These are phyloP conservation scores for Tachysurus fulvidraco DNA, from an alignment of 2,113 vertebrate species.

Conservation along the genomic window DNA sequence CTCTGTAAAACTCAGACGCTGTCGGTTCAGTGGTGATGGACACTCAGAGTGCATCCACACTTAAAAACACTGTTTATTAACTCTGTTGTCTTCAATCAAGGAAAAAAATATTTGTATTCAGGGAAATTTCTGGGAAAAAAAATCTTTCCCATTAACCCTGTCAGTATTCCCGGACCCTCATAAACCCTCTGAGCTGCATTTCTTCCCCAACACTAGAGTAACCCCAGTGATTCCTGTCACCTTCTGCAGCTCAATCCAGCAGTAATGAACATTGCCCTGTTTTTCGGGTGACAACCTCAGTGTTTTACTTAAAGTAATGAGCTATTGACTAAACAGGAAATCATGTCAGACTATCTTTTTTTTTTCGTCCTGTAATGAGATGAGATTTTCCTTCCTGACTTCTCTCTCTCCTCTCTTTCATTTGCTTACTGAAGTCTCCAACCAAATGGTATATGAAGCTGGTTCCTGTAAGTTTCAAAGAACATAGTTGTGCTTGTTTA, in stretches of 20 bases:
- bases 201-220: neutral
- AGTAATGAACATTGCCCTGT: neutral
- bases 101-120: too few relatives aligned
- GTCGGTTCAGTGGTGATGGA: neutral
- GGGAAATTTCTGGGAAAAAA: neutral
- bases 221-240: neutral
- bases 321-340: conserved; percentile 27
- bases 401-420: conserved; percentile 13
- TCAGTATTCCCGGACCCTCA: neutral
- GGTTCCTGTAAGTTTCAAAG: conserved; percentile 94
- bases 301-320: conserved; percentile 15
- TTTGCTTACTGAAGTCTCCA: conserved; percentile 85
- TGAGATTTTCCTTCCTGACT: conserved; percentile 21
- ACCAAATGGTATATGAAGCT: conserved; percentile 99
- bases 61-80: neutral
- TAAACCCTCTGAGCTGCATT: neutral
- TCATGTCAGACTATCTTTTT: neutral
- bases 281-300: neutral
- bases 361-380: conserved; percentile 1
- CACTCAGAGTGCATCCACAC: neutral
- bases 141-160: neutral
- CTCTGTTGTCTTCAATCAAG: neutral
- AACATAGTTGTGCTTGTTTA: conserved; percentile 59
- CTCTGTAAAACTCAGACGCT: neutral
- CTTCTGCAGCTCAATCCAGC: neutral